These are phyloP conservation scores for Neoitamus cyanurus DNA, from an alignment of 2,888 invertebrate genomes.

Conservation along the genomic window DNA sequence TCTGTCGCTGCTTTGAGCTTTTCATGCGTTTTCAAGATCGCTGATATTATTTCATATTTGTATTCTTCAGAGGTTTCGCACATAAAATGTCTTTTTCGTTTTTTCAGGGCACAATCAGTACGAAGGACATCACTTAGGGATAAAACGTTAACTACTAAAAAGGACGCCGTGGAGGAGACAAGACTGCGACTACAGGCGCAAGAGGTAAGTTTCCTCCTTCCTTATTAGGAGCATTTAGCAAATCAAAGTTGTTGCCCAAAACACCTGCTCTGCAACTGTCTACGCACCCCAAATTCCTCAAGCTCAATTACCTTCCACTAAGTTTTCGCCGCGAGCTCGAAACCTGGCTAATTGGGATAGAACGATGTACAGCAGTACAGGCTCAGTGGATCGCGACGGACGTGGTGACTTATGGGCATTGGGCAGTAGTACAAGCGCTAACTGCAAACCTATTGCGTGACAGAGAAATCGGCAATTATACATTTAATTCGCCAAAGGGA, in stretches of 20 bases:
- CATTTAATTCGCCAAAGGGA: background rate
- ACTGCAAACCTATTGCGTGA: background rate
- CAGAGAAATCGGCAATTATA: background rate
- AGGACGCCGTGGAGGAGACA: constrained; percentile 95
- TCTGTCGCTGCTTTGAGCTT: no score
- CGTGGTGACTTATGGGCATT: background rate
- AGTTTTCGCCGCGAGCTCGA: background rate
- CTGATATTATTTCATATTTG: no score
- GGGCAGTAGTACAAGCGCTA: background rate
- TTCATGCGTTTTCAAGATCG: no score
- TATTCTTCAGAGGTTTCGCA: no score
- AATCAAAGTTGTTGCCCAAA: background rate
- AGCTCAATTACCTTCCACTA: background rate
- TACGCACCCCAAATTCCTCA: background rate
- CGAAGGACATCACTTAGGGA: constrained; percentile 92
- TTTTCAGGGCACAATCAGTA: constrained; percentile 85
- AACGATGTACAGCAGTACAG: background rate
- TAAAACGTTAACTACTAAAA: constrained; percentile 91
- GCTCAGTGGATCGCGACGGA: background rate
- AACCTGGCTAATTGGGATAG: background rate
- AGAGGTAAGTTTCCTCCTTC: constrained; percentile 63
- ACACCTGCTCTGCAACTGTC: background rate
- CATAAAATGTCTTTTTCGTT: no score
- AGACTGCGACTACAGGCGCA: constrained; percentile 75
- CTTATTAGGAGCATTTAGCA: background rate